A percentile compares a stretch with the other conserved stretches of the same genome.
These are phyloP conservation scores for Drosophila dunni DNA, from an alignment of 1,140 invertebrate species.

Conservation along the genomic window DNA sequence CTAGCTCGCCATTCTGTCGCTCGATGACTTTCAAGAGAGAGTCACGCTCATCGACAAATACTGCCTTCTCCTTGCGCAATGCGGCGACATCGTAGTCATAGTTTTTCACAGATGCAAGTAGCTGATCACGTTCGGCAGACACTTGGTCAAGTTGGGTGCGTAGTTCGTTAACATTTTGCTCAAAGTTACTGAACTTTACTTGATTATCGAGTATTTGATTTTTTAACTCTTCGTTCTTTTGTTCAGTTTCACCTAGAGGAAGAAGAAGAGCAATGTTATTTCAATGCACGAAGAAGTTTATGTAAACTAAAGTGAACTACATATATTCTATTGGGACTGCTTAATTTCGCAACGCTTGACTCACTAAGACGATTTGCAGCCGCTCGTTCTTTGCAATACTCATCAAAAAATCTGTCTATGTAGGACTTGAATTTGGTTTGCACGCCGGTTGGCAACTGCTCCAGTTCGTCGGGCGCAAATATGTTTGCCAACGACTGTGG, in stretches of 20 bases:
- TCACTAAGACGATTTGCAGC: slow-evolving; percentile 55
- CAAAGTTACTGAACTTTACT: slow-evolving; percentile 87
- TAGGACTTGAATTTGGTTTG: slow-evolving; percentile 86
- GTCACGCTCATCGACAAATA: slow-evolving; percentile 89
- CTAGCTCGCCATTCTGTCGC: slow-evolving; percentile 89
- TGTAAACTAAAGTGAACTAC: not conserved
- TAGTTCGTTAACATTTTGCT: slow-evolving; percentile 87
- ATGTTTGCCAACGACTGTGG: slow-evolving; percentile 53
- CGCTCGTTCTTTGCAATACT: slow-evolving; percentile 55
- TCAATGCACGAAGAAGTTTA: not conserved
- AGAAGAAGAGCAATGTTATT: slow-evolving; percentile 11
- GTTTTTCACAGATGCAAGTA: slow-evolving; percentile 86
- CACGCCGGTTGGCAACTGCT: slow-evolving; percentile 56
- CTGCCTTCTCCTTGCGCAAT: slow-evolving; percentile 87
- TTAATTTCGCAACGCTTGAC: slow-evolving; percentile 17
- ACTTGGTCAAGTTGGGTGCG: slow-evolving; percentile 87
- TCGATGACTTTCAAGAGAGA: slow-evolving; percentile 89
- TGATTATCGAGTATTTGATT: slow-evolving; percentile 88
- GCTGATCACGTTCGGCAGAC: slow-evolving; percentile 87
- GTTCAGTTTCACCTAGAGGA: slow-evolving; percentile 85
- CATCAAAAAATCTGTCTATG: slow-evolving; percentile 58
- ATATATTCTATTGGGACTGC: not conserved
- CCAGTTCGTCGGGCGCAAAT: slow-evolving; percentile 56
- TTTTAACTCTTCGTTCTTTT: slow-evolving; percentile 86
- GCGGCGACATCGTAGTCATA: slow-evolving; percentile 86